A percentile compares a stretch with the other conserved stretches of the same genome.
Evolutionary conservation across 1,140 invertebrate species (phyloP).

Genomic region (Neodiprion pinetum): DNA sequence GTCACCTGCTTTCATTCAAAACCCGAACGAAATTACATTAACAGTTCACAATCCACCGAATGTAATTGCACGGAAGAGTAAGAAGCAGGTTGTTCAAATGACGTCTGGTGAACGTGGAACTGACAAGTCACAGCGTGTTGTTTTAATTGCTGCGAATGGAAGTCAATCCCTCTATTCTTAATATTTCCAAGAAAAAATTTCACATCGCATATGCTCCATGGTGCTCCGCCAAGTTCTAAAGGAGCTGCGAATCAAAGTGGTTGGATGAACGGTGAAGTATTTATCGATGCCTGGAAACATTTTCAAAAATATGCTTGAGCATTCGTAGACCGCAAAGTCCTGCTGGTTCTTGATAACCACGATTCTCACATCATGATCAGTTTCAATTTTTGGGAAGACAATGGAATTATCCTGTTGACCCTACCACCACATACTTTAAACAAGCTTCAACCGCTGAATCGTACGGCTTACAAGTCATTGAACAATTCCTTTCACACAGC

Average conservation of each 20-base stretch:
- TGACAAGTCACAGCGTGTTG: slow-evolving; percentile 43
- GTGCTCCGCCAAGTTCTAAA: slow-evolving; percentile 41
- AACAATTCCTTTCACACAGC: slow-evolving; percentile 38
- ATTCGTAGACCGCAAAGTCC: slow-evolving; percentile 21
- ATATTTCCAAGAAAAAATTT: slow-evolving; percentile 49
- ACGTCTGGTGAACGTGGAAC: slow-evolving; percentile 47
- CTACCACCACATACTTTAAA: slow-evolving; percentile 39
- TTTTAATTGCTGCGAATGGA: slow-evolving; percentile 42
- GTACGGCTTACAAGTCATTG: slow-evolving; percentile 43
- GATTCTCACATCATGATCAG: slow-evolving; percentile 28
- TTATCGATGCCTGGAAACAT: slow-evolving; percentile 53
- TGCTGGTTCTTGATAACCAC: slow-evolving; percentile 41
- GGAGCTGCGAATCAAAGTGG: slow-evolving; percentile 54
- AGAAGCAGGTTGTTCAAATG: slow-evolving; percentile 48
- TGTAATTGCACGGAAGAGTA: slow-evolving; percentile 33
- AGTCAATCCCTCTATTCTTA: slow-evolving; percentile 49
- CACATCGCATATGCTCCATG: slow-evolving; percentile 32
- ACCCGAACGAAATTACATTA: slow-evolving; percentile 54
- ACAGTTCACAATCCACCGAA: slow-evolving; percentile 42
- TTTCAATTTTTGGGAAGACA: slow-evolving; percentile 36
- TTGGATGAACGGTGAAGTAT: slow-evolving; percentile 59
- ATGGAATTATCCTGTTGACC: slow-evolving; percentile 28
- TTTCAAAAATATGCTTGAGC: slow-evolving; percentile 41
- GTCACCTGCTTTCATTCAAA: slow-evolving; percentile 42
- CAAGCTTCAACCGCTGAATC: slow-evolving; percentile 48